These are phyloP conservation scores for Musca vetustissima DNA, from an alignment of 1,140 invertebrate species.

Conservation along the genomic window DNA sequence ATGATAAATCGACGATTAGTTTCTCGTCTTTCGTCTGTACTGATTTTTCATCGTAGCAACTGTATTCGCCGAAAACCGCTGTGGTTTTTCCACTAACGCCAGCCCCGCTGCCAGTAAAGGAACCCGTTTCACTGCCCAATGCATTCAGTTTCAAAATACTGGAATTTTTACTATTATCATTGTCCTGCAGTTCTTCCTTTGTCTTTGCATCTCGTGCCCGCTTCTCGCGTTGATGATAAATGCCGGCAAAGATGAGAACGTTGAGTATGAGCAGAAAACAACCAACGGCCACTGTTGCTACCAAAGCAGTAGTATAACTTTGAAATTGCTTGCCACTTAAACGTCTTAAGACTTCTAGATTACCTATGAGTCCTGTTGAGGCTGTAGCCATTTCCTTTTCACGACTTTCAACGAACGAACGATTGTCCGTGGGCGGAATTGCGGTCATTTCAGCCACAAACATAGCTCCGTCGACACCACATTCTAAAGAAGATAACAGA, in stretches of 20 bases:
- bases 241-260: conserved; percentile 90
- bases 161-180: conserved; percentile 58
- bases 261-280: conserved; percentile 87
- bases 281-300: conserved; percentile 91
- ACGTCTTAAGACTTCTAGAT: conserved; percentile 61
- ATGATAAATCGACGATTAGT: conserved; percentile 64
- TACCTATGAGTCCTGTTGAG: conserved; percentile 50
- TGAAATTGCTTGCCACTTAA: conserved; percentile 78
- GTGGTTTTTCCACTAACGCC: conserved; percentile 37
- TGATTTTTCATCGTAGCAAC: conserved; percentile 65
- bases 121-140: conserved; percentile 26
- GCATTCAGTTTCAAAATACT: conserved; percentile 49
- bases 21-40: conserved; percentile 64
- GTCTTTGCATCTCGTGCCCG: conserved; percentile 65
- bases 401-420: conserved; percentile 26
- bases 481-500: conserved; percentile 58
- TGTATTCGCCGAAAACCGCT: conserved; percentile 57
- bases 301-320: conserved; percentile 85
- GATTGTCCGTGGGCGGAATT: conserved; percentile 44
- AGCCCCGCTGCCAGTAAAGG: conserved; percentile 37
- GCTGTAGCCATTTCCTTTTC: conserved; percentile 51
- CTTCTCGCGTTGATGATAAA: conserved; percentile 87
- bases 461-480: conserved; percentile 59
- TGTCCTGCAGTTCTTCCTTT: conserved; percentile 71
- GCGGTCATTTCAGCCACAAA: conserved; percentile 57